Conservation (phyloP, 2,888 invertebrate species). For the Chloroclysta siterata region DNA sequence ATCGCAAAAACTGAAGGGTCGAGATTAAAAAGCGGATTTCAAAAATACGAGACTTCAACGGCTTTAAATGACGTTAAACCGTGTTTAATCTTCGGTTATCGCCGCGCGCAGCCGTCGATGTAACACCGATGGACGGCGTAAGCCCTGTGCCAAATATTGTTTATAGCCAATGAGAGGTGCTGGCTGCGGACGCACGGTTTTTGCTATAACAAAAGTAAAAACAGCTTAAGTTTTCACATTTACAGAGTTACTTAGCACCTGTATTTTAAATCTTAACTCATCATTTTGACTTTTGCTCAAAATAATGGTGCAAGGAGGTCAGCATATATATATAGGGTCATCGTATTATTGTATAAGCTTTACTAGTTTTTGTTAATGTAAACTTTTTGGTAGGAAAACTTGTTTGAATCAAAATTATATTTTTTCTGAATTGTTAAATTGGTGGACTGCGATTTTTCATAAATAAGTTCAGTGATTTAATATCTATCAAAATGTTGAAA, state of each 20-base stretch:
- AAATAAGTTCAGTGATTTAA: no score
- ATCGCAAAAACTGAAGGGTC: conserved; percentile 35
- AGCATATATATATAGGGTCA: no score
- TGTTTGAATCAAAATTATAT: no score
- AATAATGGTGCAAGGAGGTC: no score
- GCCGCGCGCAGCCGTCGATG: conserved; percentile 68
- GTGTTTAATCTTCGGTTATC: conserved; percentile 78
- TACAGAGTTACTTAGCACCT: not conserved
- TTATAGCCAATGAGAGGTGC: conserved; percentile 34
- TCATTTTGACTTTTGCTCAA: no score
- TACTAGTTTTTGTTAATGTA: no score
- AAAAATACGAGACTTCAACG: conserved; percentile 57
- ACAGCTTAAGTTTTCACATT: not conserved
- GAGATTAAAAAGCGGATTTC: conserved; percentile 51
- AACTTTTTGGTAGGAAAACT: no score
- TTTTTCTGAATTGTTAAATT: no score
- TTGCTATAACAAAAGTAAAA: conserved; percentile 2
- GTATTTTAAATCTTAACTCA: no score
- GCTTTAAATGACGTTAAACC: conserved; percentile 67
- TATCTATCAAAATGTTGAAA: no score
- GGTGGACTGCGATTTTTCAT: no score
- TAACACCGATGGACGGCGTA: conserved; percentile 70
- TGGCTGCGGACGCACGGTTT: conserved; percentile 18
- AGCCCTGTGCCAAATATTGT: conserved; percentile 56
- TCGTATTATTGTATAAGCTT: no score